Percentiles rank a stretch among this genome's conserved stretches.
Evolutionary conservation across 2,797 vertebrate genomes (phyloP).

Genomic region (Otolemur crassicaudatus): DNA sequence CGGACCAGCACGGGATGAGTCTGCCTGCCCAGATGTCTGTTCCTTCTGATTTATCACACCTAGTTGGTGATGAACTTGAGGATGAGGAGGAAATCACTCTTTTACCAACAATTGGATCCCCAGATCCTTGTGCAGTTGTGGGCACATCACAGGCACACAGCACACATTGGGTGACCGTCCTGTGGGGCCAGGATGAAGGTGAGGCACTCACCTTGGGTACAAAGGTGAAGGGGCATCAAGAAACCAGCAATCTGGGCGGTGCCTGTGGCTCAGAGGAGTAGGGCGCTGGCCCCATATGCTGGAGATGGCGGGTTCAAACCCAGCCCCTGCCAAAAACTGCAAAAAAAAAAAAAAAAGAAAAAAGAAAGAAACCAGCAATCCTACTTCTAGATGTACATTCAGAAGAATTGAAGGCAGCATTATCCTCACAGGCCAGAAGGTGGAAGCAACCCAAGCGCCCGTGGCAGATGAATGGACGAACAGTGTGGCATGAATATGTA

Average conservation of each 20-base stretch:
- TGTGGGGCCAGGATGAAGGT: not conserved
- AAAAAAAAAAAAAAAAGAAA: too few species aligned
- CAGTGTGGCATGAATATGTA: too few species aligned
- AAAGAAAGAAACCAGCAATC: not conserved
- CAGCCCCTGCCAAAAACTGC: too few species aligned
- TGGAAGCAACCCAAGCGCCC: not conserved
- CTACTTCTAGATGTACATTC: not conserved
- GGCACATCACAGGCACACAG: not conserved
- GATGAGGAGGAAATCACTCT: not conserved
- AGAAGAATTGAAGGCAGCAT: not conserved
- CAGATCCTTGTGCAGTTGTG: fast-evolving
- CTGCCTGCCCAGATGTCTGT: not conserved
- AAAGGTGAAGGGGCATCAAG: not conserved
- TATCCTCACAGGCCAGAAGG: not conserved
- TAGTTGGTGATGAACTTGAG: not conserved
- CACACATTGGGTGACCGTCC: not conserved
- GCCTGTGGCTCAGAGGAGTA: too few species aligned
- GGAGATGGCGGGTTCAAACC: too few species aligned
- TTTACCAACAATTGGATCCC: not conserved
- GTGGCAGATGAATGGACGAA: fast-evolving
- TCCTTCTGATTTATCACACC: not conserved
- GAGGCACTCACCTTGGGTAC: not conserved
- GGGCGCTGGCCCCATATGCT: too few species aligned
- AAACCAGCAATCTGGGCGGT: not conserved
- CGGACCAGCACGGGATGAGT: not conserved